Percentiles rank a stretch among this genome's conserved stretches.
Evolutionary conservation across 1,140 invertebrate species (phyloP).

Genomic region (Drosophila nikananu): DNA sequence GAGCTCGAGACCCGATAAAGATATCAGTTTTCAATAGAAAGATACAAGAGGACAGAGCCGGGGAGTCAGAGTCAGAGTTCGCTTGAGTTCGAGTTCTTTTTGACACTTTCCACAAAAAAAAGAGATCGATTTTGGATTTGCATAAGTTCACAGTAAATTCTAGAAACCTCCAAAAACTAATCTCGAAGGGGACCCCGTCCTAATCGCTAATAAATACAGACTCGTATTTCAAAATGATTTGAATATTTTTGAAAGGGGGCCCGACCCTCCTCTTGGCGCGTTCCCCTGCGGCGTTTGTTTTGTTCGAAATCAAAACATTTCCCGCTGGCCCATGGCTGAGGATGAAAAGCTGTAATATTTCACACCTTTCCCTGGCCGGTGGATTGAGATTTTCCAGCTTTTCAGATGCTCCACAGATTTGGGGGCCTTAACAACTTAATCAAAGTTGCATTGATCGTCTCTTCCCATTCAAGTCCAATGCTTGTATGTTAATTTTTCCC

Average conservation of each 20-base stretch:
- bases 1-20: slow-evolving; percentile 47
- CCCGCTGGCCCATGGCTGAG: slow-evolving; percentile 27
- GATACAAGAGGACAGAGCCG: not conserved
- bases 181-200: slow-evolving; percentile 23
- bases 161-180: slow-evolving; percentile 48
- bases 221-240: slow-evolving; percentile 82
- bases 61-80: not conserved
- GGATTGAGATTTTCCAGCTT: not conserved
- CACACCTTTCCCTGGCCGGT: slow-evolving; percentile 30
- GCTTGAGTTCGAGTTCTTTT: slow-evolving; percentile 27
- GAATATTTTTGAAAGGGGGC: slow-evolving; percentile 74
- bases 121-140: slow-evolving; percentile 44
- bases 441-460: slow-evolving; percentile 24
- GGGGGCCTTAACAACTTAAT: slow-evolving; percentile 50
- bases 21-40: slow-evolving; percentile 71
- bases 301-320: slow-evolving; percentile 82
- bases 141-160: slow-evolving; percentile 82
- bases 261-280: not conserved
- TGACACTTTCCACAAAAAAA: slow-evolving; percentile 62
- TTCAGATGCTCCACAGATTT: slow-evolving; percentile 19
- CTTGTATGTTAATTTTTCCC: slow-evolving; percentile 11
- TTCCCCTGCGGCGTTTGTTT: slow-evolving; percentile 73
- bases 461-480: slow-evolving; percentile 1
- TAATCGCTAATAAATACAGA: slow-evolving; percentile 81
- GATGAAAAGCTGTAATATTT: slow-evolving; percentile 49